These are phyloP conservation scores for Pitta sordida DNA, from an alignment of 2,113 vertebrate species.

Conservation along the genomic window DNA sequence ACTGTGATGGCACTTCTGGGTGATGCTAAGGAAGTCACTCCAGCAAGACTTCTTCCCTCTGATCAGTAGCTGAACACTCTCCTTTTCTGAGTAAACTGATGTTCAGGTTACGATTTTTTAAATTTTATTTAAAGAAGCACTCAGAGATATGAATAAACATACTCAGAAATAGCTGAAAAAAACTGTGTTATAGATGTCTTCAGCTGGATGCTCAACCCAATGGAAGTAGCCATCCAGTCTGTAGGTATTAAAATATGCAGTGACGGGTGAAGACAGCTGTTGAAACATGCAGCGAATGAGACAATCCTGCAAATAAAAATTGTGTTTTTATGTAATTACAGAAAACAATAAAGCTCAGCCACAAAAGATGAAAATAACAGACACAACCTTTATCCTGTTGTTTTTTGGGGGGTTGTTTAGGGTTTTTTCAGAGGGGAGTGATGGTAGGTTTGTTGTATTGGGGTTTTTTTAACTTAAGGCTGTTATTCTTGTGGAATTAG, in stretches of 20 bases:
- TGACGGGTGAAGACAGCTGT: neutral
- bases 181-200: neutral
- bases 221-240: neutral
- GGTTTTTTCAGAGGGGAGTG: accelerated
- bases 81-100: neutral
- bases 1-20: neutral
- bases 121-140: neutral
- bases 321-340: neutral
- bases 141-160: neutral
- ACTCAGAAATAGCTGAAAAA: neutral
- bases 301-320: neutral
- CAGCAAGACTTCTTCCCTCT: neutral
- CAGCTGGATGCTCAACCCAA: neutral
- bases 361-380: neutral
- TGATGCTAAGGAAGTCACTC: neutral
- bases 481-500: neutral
- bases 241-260: neutral
- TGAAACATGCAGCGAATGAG: neutral
- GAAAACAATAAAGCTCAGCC: neutral
- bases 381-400: neutral
- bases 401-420: neutral
- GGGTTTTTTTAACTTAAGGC: neutral
- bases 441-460: neutral
- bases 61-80: neutral
- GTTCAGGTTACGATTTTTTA: neutral